Base-by-base conservation (phyloP, 1,140 invertebrate genomes). In the Trachelipus rathkii region DNA sequence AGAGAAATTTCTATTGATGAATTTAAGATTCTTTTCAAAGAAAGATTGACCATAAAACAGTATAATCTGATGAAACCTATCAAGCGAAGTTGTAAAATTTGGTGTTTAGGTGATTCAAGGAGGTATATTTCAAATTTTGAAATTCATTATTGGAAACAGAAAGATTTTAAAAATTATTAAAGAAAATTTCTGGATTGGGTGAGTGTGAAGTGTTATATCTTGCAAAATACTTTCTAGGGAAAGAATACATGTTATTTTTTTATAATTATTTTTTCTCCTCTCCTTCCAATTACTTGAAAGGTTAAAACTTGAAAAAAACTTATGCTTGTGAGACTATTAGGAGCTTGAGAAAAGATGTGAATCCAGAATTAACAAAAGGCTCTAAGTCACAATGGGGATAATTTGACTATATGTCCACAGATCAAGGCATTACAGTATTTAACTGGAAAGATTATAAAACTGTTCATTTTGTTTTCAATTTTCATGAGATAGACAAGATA, bases 61-160 rank as follows among this genome's bases (percentile, higher is more conserved):
- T 87, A 86, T 80, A 84, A 84, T 45, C 84, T 84, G 75, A 83
- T 82, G 77, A 87, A 87, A 82, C 85, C 85, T 44, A 86, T 85
- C 4, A 87, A 87, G 83, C 82, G 85, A 79, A 85, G 84, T 6
- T 84, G 85, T 74, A 86, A 85, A 81, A 75, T 85, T 66, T 87
- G 85, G 84, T 53, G 82, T 78, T 23, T 83, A 75, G 24, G 72
- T 72, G 73, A 78, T 72, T 69, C 23, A 15, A 81, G 82, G n/a
- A 84, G 85, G 46, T 87, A 85, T 79, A 83, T 85, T 75, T 84
- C 82, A 70, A 81, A 85, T 74, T 87, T 86, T 82, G 79, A 85
- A 78, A 83, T 87, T 67, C 86, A 87, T 79, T 84, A 82, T 33
- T 85, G 86, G 0, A 86, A 85, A 79, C 77, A 78, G 72, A 9